A percentile compares a stretch with the other conserved stretches of the same genome.
phyloP scores from a whole-genome alignment of 2,888 invertebrate species.

The Ctenicera cuprea region DNA sequence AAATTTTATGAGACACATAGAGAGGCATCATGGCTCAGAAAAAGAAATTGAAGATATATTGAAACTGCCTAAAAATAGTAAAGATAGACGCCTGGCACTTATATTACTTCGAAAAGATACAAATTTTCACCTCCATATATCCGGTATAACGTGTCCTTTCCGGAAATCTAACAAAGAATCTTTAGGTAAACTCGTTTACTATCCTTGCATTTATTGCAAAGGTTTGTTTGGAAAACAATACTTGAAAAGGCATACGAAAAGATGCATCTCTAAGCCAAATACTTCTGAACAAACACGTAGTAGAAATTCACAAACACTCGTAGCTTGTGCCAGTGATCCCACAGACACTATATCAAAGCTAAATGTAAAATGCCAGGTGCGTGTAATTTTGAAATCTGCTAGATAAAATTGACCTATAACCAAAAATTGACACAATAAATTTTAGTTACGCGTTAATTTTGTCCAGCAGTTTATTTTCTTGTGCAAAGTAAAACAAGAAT shows the following conservation, averaged over 20 bases:
- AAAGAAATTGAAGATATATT: slow-evolving; percentile 47
- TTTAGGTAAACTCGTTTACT: neutral
- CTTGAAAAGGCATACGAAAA: neutral
- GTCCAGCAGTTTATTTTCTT: neutral
- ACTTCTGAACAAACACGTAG: neutral
- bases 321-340: neutral
- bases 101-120: slow-evolving; percentile 43
- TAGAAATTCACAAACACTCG: neutral
- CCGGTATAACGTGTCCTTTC: slow-evolving; percentile 45
- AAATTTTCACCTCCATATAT: slow-evolving; percentile 52
- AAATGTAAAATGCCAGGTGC: neutral
- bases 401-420: too few species aligned
- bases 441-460: too few species aligned
- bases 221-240: neutral
- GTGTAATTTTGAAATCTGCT: neutral
- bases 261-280: neutral
- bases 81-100: slow-evolving; percentile 44
- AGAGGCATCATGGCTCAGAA: slow-evolving; percentile 43
- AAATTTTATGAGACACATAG: slow-evolving; percentile 52
- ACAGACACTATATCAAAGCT: neutral
- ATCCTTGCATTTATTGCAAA: neutral
- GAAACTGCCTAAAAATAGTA: slow-evolving; percentile 42
- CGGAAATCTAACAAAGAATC: neutral
- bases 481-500: neutral
- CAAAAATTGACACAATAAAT: too few species aligned